phyloP scores from a whole-genome alignment of 1,140 invertebrate species.

The Camponotus floridanus region DNA sequence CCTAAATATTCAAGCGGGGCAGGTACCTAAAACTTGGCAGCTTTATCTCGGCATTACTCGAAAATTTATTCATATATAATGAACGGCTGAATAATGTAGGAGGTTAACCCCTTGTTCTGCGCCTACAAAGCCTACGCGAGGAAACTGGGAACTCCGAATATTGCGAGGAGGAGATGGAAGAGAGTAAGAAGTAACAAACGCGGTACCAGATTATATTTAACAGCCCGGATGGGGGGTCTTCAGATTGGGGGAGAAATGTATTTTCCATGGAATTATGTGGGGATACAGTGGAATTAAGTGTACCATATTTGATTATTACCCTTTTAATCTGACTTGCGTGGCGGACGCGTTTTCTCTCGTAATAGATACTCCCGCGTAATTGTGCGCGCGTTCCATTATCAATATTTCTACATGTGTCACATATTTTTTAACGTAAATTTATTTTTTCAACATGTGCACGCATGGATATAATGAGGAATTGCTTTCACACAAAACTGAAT shows the following conservation, averaged over 20 bases:
- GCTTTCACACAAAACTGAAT: neutral
- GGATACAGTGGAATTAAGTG: constrained; percentile 82
- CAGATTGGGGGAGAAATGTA: constrained; percentile 80
- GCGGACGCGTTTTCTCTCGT: constrained; percentile 50
- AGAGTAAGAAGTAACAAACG: constrained; percentile 85
- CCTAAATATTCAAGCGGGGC: constrained; percentile 85
- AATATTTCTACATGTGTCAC: neutral
- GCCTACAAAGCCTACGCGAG: constrained; percentile 81
- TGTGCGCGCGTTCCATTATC: constrained; percentile 28
- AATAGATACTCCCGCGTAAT: constrained; percentile 41
- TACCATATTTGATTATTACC: constrained; percentile 86
- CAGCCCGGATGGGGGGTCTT: constrained; percentile 76
- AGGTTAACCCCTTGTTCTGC: constrained; percentile 86
- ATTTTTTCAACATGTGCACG: neutral
- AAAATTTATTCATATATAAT: constrained; percentile 87
- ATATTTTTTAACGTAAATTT: constrained; percentile 12
- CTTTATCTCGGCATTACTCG: constrained; percentile 87
- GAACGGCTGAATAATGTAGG: constrained; percentile 85
- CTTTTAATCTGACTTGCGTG: constrained; percentile 82
- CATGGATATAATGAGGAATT: neutral
- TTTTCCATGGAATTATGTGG: constrained; percentile 82
- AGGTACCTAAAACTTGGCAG: constrained; percentile 86
- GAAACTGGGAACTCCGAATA: constrained; percentile 74
- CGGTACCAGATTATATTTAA: constrained; percentile 84
- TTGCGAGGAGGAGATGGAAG: constrained; percentile 73